Evolutionary conservation across 2,113 vertebrate species (phyloP).

Genomic region (Loxodonta africana): DNA sequence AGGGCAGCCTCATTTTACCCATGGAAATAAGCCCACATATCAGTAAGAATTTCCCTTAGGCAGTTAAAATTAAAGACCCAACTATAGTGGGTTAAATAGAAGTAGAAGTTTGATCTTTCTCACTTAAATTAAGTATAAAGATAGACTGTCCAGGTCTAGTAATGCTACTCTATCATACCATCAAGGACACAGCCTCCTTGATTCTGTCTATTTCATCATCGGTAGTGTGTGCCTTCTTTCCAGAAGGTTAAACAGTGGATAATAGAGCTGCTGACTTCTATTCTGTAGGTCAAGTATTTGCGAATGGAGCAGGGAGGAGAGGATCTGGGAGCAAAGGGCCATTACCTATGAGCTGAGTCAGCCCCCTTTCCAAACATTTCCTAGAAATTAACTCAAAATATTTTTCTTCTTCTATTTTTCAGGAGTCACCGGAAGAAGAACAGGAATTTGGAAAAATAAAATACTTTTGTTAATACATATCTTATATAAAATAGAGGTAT

Average conservation of each 20-base stretch:
- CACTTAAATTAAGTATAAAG: neutral
- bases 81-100: neutral
- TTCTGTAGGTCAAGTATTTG: slow-evolving; percentile 44
- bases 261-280: slow-evolving; percentile 14
- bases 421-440: neutral
- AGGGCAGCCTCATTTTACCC: neutral
- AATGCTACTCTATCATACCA: neutral
- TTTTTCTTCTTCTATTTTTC: neutral
- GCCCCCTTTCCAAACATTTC: neutral
- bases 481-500: neutral
- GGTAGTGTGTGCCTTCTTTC: neutral
- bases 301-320: neutral
- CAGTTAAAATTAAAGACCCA: neutral
- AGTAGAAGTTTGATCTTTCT: neutral
- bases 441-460: neutral
- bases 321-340: neutral
- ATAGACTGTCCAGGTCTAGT: neutral
- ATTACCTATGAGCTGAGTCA: neutral
- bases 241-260: slow-evolving; percentile 54
- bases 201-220: neutral
- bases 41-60: neutral
- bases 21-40: neutral
- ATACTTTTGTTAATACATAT: neutral
- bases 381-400: neutral
- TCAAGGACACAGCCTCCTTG: neutral